phyloP scores from a whole-genome alignment of 2,113 vertebrate species.

The Irena cyanogastra region DNA sequence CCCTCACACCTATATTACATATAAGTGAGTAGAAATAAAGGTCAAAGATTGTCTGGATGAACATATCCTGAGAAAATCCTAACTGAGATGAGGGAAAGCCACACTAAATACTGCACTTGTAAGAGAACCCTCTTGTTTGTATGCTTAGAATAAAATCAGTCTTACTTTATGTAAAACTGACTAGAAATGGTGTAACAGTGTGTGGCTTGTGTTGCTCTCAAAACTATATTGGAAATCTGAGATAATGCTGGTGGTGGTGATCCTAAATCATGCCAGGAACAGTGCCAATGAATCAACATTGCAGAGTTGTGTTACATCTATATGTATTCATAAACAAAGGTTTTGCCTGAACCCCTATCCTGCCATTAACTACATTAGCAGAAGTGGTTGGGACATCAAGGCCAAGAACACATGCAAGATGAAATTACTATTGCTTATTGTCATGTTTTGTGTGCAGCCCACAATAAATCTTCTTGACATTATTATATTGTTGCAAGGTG shows the following conservation, averaged over 20 bases:
- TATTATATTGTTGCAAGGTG: neutral
- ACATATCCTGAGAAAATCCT: neutral
- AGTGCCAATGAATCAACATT: neutral
- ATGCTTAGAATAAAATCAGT: neutral
- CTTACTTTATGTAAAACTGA: neutral
- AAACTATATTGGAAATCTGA: neutral
- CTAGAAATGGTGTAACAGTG: neutral
- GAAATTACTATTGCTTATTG: neutral
- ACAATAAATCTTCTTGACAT: neutral
- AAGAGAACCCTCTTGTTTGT: neutral
- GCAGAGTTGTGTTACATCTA: neutral
- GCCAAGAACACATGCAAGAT: neutral
- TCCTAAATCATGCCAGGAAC: neutral
- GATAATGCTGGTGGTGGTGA: neutral
- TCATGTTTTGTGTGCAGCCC: neutral
- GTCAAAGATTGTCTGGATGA: neutral
- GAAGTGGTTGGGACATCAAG: neutral
- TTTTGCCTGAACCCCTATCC: neutral
- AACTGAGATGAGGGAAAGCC: neutral
- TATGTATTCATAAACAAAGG: neutral
- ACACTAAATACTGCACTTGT: neutral
- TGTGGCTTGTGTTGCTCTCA: neutral
- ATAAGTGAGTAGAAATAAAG: neutral
- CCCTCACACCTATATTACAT: neutral
- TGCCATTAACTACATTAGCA: neutral